These are phyloP conservation scores for Chlorodrepanis virens DNA, from an alignment of 2,113 vertebrate genomes.

Conservation along the genomic window DNA sequence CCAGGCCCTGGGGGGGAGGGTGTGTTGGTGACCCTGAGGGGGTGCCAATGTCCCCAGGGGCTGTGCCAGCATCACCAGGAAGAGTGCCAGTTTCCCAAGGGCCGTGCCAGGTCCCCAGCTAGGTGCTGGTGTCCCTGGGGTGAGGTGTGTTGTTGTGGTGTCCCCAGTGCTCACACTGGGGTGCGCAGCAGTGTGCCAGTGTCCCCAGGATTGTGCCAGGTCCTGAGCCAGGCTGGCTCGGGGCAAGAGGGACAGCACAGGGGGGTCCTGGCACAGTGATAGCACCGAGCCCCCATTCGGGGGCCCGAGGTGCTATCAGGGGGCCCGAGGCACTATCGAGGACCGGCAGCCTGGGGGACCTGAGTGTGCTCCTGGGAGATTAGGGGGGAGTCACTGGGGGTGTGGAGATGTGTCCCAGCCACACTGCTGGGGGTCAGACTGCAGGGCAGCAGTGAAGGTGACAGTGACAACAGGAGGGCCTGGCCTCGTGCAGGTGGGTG, in stretches of 20 bases:
- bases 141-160: not conserved
- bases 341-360: rapidly evolving
- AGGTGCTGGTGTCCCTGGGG: not conserved
- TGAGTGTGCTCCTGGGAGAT: rapidly evolving
- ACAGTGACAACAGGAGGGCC: not conserved
- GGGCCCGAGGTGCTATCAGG: not conserved
- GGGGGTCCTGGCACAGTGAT: rapidly evolving
- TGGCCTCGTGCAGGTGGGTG: not conserved
- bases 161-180: not conserved
- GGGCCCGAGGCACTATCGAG: rapidly evolving
- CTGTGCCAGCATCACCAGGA: not conserved
- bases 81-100: not conserved
- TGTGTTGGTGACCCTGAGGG: not conserved
- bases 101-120: not conserved
- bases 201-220: not conserved
- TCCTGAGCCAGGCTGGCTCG: rapidly evolving
- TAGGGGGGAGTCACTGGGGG: rapidly evolving
- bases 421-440: not conserved
- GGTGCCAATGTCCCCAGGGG: not conserved
- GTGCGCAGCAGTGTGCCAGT: not conserved
- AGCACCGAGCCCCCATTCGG: rapidly evolving
- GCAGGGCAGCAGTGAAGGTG: rapidly evolving
- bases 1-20: not conserved
- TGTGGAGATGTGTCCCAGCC: rapidly evolving
- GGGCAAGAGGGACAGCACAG: not conserved